phyloP scores from a whole-genome alignment of 2,888 invertebrate genomes.

The Hypsopygia costalis region DNA sequence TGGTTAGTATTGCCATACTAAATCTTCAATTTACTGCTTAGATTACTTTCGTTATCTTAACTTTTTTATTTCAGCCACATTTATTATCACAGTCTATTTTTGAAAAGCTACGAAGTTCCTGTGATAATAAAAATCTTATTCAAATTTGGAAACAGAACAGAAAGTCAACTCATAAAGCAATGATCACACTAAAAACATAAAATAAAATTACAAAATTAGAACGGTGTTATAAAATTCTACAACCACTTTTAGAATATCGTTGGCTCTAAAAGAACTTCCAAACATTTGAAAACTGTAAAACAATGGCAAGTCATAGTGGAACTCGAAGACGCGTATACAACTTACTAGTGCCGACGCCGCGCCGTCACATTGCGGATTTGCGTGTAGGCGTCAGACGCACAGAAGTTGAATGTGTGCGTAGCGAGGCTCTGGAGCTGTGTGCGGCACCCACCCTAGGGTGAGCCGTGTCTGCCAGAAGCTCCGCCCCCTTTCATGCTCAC shows the following conservation, averaged over 20 bases:
- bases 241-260: background rate
- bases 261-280: constrained; percentile 2
- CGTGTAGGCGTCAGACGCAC: constrained; percentile 10
- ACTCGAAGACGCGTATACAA: constrained; percentile 9
- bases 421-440: constrained; percentile 41
- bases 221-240: background rate
- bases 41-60: no score
- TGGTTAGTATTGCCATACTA: background rate
- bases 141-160: no score
- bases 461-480: constrained; percentile 47
- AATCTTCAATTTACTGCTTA: background rate
- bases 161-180: background rate
- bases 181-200: background rate
- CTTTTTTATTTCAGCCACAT: no score
- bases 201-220: background rate
- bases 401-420: constrained; percentile 7
- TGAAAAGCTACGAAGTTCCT: no score
- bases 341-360: background rate
- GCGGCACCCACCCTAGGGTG: constrained; percentile 61
- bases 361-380: constrained; percentile 7
- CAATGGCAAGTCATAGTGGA: constrained; percentile 9
- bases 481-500: constrained; percentile 73
- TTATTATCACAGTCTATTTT: no score
- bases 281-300: constrained; percentile 8
- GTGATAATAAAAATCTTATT: no score